phyloP scores from a whole-genome alignment of 1,140 invertebrate species.

The Littorina saxatilis region DNA sequence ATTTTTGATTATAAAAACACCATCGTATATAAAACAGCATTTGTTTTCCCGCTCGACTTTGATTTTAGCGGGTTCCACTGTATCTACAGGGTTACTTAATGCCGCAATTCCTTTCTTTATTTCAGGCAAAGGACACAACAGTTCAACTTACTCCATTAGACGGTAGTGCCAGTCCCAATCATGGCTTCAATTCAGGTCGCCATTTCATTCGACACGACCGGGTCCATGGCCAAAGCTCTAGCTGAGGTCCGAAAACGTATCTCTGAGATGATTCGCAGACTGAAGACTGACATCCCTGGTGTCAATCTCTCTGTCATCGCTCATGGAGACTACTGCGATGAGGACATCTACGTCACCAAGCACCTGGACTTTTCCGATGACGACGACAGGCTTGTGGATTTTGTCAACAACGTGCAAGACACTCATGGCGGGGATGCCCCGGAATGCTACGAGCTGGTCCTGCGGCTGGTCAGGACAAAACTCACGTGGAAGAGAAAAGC shows the following conservation, averaged over 20 bases:
- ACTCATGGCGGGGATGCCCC: constrained; percentile 64
- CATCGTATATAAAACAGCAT: too few species aligned
- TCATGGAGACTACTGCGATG: constrained; percentile 71
- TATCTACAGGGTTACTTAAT: too few species aligned
- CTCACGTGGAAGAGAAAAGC: constrained; percentile 62
- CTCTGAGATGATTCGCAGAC: constrained; percentile 64
- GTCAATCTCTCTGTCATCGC: constrained; percentile 65
- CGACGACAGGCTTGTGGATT: constrained; percentile 58
- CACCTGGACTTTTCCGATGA: constrained; percentile 60
- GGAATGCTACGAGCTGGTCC: constrained; percentile 71
- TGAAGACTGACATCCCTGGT: constrained; percentile 66
- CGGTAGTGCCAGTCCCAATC: too few species aligned
- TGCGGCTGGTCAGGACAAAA: constrained; percentile 47
- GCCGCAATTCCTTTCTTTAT: too few species aligned
- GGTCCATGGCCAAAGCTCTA: constrained; percentile 64
- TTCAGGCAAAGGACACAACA: too few species aligned
- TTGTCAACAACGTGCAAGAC: constrained; percentile 61
- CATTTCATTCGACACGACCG: constrained; percentile 72
- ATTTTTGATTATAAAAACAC: too few species aligned
- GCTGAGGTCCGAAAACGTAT: constrained; percentile 60
- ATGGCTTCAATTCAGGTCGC: constrained; percentile 59
- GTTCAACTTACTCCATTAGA: too few species aligned
- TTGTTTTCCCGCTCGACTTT: too few species aligned
- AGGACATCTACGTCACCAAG: constrained; percentile 64
- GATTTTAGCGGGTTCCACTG: too few species aligned